A percentile compares a stretch with the other conserved stretches of the same genome.
phyloP scores from a whole-genome alignment of 2,888 invertebrate species.

The Cataglyphis livida region DNA sequence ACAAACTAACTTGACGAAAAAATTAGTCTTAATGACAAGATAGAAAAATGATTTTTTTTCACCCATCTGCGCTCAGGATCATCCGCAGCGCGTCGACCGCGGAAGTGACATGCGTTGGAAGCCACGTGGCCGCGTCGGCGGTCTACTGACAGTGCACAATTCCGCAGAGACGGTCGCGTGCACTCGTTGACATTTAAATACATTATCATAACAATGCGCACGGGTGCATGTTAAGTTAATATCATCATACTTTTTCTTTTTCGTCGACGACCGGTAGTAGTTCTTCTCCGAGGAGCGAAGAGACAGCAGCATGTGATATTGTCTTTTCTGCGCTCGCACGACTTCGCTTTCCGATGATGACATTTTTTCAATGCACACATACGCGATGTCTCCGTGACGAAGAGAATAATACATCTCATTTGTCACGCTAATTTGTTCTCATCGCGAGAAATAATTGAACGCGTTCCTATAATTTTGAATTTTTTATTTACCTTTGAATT shows the following conservation, averaged over 20 bases:
- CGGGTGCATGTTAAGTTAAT: slow-evolving; percentile 82
- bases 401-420: slow-evolving; percentile 71
- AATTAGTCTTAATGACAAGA: slow-evolving; percentile 36
- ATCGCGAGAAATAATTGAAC: slow-evolving; percentile 79
- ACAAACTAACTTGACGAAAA: slow-evolving; percentile 20
- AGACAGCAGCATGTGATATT: slow-evolving; percentile 30
- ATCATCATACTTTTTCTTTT: slow-evolving; percentile 75
- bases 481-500: background rate
- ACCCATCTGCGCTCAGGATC: slow-evolving; percentile 54
- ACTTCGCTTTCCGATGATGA: slow-evolving; percentile 10
- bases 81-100: slow-evolving; percentile 27
- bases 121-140: slow-evolving; percentile 63
- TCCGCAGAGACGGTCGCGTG: slow-evolving; percentile 45
- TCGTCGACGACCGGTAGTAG: slow-evolving; percentile 61
- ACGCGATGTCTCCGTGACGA: slow-evolving; percentile 63
- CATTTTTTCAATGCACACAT: slow-evolving; percentile 57
- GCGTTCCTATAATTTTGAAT: slow-evolving; percentile 63
- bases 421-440: slow-evolving; percentile 79
- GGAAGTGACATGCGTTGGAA: slow-evolving; percentile 29
- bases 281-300: slow-evolving; percentile 32
- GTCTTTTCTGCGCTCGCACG: background rate
- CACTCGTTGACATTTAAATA: slow-evolving; percentile 82
- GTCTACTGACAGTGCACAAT: background rate
- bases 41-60: slow-evolving; percentile 35
- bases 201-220: slow-evolving; percentile 84